Conservation (phyloP, 2,888 invertebrate genomes). For the Caenorhabditis panamensis region DNA sequence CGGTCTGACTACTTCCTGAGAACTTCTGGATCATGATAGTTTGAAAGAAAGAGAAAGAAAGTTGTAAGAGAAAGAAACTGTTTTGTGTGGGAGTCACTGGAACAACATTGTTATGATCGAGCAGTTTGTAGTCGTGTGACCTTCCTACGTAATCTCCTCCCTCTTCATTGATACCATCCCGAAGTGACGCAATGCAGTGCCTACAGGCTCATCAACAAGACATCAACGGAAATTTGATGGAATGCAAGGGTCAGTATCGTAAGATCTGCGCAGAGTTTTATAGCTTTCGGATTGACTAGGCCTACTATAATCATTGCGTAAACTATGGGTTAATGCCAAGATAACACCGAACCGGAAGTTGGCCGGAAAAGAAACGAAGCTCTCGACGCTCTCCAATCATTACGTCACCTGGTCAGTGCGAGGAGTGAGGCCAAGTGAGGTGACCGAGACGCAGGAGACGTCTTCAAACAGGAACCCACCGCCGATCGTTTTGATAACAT, state of each 20-base stretch:
- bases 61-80: too few species aligned
- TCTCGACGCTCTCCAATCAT: slow-evolving; percentile 30
- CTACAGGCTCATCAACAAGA: slow-evolving; percentile 24
- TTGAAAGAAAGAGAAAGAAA: too few species aligned
- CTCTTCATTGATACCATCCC: slow-evolving; percentile 14
- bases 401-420: slow-evolving; percentile 40
- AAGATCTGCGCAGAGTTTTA: not conserved
- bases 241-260: not conserved
- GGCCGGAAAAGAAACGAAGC: slow-evolving; percentile 42
- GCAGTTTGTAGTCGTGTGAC: slow-evolving; percentile 5
- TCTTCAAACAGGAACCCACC: slow-evolving; percentile 34
- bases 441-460: slow-evolving; percentile 41
- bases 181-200: slow-evolving; percentile 15
- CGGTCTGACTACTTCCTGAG: not conserved
- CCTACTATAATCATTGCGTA: slow-evolving; percentile 8
- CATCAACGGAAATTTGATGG: not conserved
- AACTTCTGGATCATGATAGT: too few species aligned
- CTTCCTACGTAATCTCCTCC: slow-evolving; percentile 22
- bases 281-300: not conserved
- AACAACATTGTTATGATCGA: slow-evolving; percentile 1
- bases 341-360: slow-evolving; percentile 39
- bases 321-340: slow-evolving; percentile 15
- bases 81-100: not conserved
- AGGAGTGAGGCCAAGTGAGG: not conserved
- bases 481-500: slow-evolving; percentile 52